These are phyloP conservation scores for Callimorpha dominula DNA, from an alignment of 2,888 invertebrate species.

Conservation along the genomic window DNA sequence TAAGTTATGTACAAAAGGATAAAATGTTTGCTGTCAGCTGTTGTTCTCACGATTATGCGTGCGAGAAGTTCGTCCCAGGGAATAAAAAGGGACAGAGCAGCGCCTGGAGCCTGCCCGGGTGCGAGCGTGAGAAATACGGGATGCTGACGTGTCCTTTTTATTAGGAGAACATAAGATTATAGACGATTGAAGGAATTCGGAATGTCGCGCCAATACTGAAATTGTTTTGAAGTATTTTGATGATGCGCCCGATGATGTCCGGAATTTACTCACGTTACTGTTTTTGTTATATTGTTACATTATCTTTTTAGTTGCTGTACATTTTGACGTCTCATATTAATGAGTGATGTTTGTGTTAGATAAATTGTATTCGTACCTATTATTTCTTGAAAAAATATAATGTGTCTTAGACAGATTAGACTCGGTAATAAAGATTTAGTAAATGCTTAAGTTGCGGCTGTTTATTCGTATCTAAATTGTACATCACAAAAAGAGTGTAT, in stretches of 20 bases:
- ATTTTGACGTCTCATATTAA: background rate
- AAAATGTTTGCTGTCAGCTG: constrained; percentile 44
- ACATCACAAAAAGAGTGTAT: no score
- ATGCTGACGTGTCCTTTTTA: constrained; percentile 75
- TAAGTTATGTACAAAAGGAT: constrained; percentile 33
- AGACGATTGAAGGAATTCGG: constrained; percentile 47
- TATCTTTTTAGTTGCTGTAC: background rate
- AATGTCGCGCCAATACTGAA: constrained; percentile 42
- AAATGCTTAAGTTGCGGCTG: background rate
- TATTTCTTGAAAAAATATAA: background rate
- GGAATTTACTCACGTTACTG: background rate
- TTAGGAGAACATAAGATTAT: constrained; percentile 66
- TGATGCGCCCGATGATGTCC: background rate
- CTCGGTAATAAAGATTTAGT: background rate
- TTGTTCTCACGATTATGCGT: constrained; percentile 61
- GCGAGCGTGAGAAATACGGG: constrained; percentile 85
- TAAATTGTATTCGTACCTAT: background rate
- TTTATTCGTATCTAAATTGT: background rate
- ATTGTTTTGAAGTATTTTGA: background rate
- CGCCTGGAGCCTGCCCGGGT: constrained; percentile 72
- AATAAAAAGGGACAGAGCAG: constrained; percentile 67
- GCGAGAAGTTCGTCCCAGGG: constrained; percentile 68
- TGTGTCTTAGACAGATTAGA: no score
- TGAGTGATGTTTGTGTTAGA: background rate
- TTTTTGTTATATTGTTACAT: background rate